Evolutionary conservation across 53 echinoderm and acorn worm genomes (phyloP), one percentile per base, ranked within the genome.

Genomic region (Glandiceps talaboti): DNA sequence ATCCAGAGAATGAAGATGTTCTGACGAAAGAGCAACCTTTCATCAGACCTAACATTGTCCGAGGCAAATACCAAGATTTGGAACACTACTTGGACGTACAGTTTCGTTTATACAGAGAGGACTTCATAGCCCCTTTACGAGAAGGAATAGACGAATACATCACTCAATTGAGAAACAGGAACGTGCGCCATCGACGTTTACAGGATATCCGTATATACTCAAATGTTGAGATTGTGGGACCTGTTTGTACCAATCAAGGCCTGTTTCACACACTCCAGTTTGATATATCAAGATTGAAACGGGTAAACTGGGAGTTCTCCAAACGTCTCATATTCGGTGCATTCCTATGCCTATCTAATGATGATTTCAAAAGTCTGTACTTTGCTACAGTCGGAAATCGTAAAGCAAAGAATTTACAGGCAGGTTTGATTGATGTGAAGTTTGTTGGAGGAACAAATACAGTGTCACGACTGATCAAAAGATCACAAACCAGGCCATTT

Each of bases 11-110:
- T 0, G 83, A 83, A 25, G 97, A 97, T 79, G 45, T 93, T 28
- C 86, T 79, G 31, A 86, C 89, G 29, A 76, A 30, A 32, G 79
- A 31, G n/a, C 79, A 31, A 33, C 79, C 91, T 1, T 93, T 82
- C 73, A 82, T 97, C 0, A 82, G 97, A 64, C 45, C 26, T 29
- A 89, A 97, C 82, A 82, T 89, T 25, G 80, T 87, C 0, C 76
- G 85, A 14, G 93, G 90, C 10, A 81, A 81, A 29, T 97, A 97
- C 73, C 80, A 85, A 25, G 84, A 89, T 32, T 86, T 91, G 12
- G 87, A 90, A 29, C 91, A 97, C 32, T 97, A 97, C 73, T 82
- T 97, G 14, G 97, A 97, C 76, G 87, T 97, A 28, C 97, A 97
- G 83, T 97, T 93, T 73, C 89, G 97, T 77, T 89, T 97, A 1